These are phyloP conservation scores for Pammene aurita DNA, from an alignment of 2,888 invertebrate species.

Conservation along the genomic window DNA sequence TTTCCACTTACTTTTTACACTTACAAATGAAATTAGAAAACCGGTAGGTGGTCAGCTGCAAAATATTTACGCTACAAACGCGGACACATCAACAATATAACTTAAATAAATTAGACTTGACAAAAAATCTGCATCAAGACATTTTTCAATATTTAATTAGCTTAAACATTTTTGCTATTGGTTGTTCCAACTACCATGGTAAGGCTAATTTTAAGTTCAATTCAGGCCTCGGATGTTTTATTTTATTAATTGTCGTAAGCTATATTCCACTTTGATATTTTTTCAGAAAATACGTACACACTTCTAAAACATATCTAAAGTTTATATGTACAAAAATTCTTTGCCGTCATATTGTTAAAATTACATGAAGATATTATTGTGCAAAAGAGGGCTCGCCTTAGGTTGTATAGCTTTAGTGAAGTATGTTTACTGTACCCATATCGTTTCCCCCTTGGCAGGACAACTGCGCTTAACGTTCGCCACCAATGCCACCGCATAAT, in stretches of 20 bases:
- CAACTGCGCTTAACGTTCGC: neutral
- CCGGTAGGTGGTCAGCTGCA: neutral
- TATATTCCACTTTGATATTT: neutral
- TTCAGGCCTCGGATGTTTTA: neutral
- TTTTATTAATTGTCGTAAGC: neutral
- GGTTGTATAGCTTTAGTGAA: constrained; percentile 21
- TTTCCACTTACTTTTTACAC: neutral
- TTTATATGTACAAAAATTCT: constrained; percentile 26
- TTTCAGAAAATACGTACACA: constrained; percentile 24
- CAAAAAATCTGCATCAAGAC: too few species aligned
- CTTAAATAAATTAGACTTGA: too few species aligned
- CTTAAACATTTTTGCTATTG: too few species aligned
- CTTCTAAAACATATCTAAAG: constrained; percentile 28
- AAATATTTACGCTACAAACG: neutral
- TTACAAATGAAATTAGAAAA: constrained; percentile 1
- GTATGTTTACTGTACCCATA: constrained; percentile 1
- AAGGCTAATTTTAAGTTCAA: neutral
- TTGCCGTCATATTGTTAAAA: constrained; percentile 14
- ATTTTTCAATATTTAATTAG: too few species aligned
- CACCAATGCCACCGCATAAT: neutral
- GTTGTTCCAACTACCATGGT: too few species aligned
- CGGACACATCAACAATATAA: too few species aligned
- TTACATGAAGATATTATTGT: constrained; percentile 25
- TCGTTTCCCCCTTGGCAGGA: neutral
- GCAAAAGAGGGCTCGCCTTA: constrained; percentile 34